phyloP scores from a whole-genome alignment of 2,888 invertebrate genomes.

The Steinernema scapterisci region DNA sequence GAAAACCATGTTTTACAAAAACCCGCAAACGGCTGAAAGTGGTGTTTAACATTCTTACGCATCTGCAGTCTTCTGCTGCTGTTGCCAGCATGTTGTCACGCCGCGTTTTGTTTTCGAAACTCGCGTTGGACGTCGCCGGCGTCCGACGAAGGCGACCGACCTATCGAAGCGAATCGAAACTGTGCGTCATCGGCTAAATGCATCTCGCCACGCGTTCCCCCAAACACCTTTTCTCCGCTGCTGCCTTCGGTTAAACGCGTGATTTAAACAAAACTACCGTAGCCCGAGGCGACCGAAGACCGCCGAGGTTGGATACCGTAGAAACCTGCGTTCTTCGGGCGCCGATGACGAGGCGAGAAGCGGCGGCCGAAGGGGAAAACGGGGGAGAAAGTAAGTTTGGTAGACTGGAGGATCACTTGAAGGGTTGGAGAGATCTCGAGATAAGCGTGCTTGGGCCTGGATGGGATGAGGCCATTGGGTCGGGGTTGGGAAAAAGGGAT shows the following conservation, averaged over 20 bases:
- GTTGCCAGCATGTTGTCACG: conserved; percentile 29
- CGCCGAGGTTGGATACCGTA: not conserved
- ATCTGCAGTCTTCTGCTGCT: not conserved
- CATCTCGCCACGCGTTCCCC: conserved; percentile 7
- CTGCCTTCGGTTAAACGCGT: conserved; percentile 24
- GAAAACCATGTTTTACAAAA: too few species aligned
- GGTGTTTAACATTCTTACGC: conserved; percentile 31
- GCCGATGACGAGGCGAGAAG: not conserved
- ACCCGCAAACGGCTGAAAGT: not conserved
- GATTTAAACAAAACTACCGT: conserved; percentile 27
- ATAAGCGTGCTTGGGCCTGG: not conserved
- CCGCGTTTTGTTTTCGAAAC: conserved; percentile 30
- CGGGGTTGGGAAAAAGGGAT: not conserved
- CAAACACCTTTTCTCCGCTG: conserved; percentile 13
- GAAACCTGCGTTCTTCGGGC: not conserved
- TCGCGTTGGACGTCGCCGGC: not conserved
- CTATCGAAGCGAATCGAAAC: conserved; percentile 30
- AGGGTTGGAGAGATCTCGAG: conserved; percentile 18
- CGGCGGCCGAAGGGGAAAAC: not conserved
- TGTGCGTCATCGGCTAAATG: conserved; percentile 32
- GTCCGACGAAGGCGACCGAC: conserved; percentile 11
- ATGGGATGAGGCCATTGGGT: not conserved
- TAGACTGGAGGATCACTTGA: conserved; percentile 10
- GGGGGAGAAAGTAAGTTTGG: conserved; percentile 1
- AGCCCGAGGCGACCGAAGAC: not conserved